These are phyloP conservation scores for Troides oblongomaculatus DNA, from an alignment of 2,888 invertebrate genomes.

Conservation along the genomic window DNA sequence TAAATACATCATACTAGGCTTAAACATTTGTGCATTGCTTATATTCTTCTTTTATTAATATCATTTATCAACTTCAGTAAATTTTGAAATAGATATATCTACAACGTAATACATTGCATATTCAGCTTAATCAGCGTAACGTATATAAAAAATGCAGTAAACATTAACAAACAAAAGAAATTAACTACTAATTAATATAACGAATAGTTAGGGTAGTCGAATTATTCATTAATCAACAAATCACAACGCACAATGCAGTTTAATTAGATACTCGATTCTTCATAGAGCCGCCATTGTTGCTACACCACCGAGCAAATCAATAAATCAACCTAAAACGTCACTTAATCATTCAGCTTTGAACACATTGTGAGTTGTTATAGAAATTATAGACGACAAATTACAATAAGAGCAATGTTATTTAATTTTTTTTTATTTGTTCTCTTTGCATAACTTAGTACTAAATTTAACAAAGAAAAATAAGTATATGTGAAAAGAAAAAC, in stretches of 20 bases:
- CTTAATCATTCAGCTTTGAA: slow-evolving; percentile 25
- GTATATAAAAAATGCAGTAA: background rate
- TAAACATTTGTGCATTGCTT: too few relatives aligned
- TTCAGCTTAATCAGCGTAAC: background rate
- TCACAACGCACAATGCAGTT: slow-evolving; percentile 34
- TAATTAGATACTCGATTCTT: slow-evolving; percentile 39
- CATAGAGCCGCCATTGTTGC: slow-evolving; percentile 29
- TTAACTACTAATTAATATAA: slow-evolving; percentile 10
- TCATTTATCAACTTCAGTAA: too few relatives aligned
- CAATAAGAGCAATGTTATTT: background rate
- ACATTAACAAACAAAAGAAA: background rate
- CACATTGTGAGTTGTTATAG: slow-evolving; percentile 1
- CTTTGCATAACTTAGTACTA: too few relatives aligned
- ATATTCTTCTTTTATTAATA: too few relatives aligned
- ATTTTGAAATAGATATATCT: too few relatives aligned
- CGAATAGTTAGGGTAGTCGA: slow-evolving; percentile 3
- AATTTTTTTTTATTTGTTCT: background rate
- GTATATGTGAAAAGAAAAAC: too few relatives aligned
- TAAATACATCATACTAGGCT: too few relatives aligned
- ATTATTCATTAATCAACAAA: slow-evolving; percentile 22
- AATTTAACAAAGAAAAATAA: too few relatives aligned
- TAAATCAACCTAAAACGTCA: slow-evolving; percentile 28
- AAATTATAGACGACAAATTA: slow-evolving; percentile 22
- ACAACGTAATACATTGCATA: too few relatives aligned
- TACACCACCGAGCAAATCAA: slow-evolving; percentile 20